Evolutionary conservation across 2,888 invertebrate genomes (phyloP).

Genomic region (Caenorhabditis sulstoni): DNA sequence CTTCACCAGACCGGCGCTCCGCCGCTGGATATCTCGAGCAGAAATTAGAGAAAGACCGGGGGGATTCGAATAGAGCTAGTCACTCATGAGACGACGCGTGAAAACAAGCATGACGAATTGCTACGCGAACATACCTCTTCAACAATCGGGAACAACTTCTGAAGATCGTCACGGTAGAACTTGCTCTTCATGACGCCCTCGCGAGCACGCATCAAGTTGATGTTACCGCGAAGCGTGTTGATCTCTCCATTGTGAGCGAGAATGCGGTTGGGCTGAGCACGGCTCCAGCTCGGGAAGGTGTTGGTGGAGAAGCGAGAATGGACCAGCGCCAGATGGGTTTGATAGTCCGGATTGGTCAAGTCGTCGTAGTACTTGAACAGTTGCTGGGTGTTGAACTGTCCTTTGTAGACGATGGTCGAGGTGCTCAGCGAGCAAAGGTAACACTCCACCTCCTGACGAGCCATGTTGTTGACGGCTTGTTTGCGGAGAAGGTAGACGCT

Average conservation of each 20-base stretch:
- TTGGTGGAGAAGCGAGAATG: conserved; percentile 99
- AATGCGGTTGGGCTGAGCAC: conserved; percentile 95
- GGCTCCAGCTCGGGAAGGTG: conserved; percentile 99
- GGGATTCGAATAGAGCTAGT: conserved; percentile 5
- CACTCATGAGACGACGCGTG: neutral
- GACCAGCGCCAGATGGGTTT: conserved; percentile 95
- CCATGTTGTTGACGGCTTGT: conserved; percentile 91
- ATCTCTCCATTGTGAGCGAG: conserved; percentile 99
- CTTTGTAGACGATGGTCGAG: conserved; percentile 95
- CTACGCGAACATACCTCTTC: conserved; percentile 83
- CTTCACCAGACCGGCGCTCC: conserved; percentile 10
- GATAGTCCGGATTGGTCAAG: conserved; percentile 85
- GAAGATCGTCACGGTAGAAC: conserved; percentile 89
- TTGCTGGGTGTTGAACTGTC: conserved; percentile 95
- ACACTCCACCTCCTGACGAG: conserved; percentile 90
- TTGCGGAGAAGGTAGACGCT: conserved; percentile 94
- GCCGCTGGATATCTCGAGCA: neutral
- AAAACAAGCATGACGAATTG: conserved; percentile 39
- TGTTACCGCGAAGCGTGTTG: conserved; percentile 97
- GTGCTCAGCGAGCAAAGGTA: conserved; percentile 96
- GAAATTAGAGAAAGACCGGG: neutral
- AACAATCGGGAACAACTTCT: conserved; percentile 92
- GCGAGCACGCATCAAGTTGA: conserved; percentile 99
- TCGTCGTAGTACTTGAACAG: conserved; percentile 88
- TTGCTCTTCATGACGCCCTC: conserved; percentile 77